Evolutionary conservation across 2,797 vertebrate species (phyloP), one percentile per base, ranked within the genome.

Genomic region (Tangara arthus): DNA sequence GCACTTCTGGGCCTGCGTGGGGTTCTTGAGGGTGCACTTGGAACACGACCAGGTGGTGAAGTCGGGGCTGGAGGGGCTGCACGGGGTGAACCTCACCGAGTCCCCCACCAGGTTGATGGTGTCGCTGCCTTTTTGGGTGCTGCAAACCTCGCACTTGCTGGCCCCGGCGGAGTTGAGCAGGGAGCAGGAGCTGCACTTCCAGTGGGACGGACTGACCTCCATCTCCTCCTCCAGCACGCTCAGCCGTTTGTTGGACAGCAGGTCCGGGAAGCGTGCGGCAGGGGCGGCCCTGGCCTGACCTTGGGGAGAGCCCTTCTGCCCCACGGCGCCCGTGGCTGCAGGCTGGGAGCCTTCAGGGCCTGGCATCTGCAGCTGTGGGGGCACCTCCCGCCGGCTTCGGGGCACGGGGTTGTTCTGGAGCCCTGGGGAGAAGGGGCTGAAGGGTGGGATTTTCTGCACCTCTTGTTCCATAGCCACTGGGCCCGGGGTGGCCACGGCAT

Each of bases 331-430:
- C 59, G 96, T 72, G n/a, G 97, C 95, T 0, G 27, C 50, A 2
- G 98, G 96, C 37, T 98, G 97, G 16, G 98, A 94, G 10, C 98
- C 97, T 50, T 98, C 97, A 0, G 96, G 96, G 95, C 87, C 98
- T 3, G 55, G 98, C 85, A 75, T 97, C 98, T 93, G 98, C 90
- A 98, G 97, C 98, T 95, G 98, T 8, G 85, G 98, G 15, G 99
- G 99, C 10, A 99, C 99, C 94, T 99, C 99, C 49, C 99, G 97
- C 42, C 99, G 98, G 96, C 99, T 99, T n/a, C 99, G 98, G 22
- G 99, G 99, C 72, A 99, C 98, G 0, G 99, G 99, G 89, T 99
- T 99, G 97, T 99, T 99, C 96, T 99, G 99, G 42, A 99, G 98
- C n/a, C 97, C 95, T 0, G 99, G 98, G 4, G 99, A 98, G 79